Conservation (phyloP, 2,113 vertebrate genomes). For the Etheostoma spectabile region DNA sequence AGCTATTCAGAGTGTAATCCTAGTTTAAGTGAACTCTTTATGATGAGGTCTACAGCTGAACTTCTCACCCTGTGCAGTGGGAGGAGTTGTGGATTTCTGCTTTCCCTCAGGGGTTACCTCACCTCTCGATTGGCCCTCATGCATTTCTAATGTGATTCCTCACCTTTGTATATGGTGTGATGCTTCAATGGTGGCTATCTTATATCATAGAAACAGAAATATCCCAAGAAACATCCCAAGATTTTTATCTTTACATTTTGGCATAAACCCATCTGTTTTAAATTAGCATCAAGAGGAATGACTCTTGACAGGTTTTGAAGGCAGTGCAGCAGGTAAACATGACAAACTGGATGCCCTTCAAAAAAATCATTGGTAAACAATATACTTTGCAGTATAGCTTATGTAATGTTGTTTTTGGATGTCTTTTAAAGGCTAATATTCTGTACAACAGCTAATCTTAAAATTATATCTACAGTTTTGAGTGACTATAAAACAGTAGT, state of each 20-base stretch:
- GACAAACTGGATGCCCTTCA: not conserved
- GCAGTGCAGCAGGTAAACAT: not conserved
- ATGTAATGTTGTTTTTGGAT: not conserved
- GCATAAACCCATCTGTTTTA: slow-evolving; percentile 6
- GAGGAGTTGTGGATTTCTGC: slow-evolving; percentile 24
- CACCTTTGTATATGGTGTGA: slow-evolving; percentile 16
- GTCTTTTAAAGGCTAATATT: slow-evolving; percentile 32
- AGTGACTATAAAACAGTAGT: slow-evolving; percentile 18
- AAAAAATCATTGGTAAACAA: slow-evolving; percentile 15
- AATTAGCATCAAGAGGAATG: slow-evolving; percentile 20
- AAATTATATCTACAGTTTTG: slow-evolving; percentile 8
- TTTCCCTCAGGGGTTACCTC: slow-evolving; percentile 33
- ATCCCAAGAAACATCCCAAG: not conserved
- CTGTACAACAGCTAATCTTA: slow-evolving; percentile 8
- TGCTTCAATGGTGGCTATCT: slow-evolving; percentile 8
- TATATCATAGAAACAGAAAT: slow-evolving; percentile 22
- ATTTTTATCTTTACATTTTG: slow-evolving; percentile 17
- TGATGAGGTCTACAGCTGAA: slow-evolving; percentile 29
- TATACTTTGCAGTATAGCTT: not conserved
- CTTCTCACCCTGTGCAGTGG: slow-evolving; percentile 40
- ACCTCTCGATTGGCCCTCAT: slow-evolving; percentile 52
- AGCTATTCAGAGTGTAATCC: slow-evolving; percentile 8
- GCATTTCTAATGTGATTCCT: slow-evolving; percentile 63
- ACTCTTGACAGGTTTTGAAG: slow-evolving; percentile 23
- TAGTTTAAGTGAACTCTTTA: slow-evolving; percentile 5